phyloP scores from a whole-genome alignment of 2,888 invertebrate genomes.

The Pandemis corylana region DNA sequence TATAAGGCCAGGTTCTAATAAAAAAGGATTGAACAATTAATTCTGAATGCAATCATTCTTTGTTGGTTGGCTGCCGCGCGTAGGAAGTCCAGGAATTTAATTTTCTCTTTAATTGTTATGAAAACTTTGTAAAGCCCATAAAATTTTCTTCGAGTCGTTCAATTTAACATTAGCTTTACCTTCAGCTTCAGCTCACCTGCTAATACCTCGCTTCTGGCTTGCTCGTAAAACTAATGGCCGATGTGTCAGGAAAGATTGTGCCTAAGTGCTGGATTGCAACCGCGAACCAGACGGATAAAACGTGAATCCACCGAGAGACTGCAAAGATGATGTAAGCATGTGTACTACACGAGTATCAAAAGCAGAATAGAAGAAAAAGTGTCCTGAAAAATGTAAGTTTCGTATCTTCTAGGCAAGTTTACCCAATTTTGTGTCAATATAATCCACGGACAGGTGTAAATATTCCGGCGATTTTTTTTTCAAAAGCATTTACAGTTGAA shows the following conservation, averaged over 20 bases:
- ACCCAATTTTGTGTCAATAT: too few species aligned
- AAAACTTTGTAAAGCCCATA: not conserved
- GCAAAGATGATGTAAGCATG: too few species aligned
- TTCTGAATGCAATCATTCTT: not conserved
- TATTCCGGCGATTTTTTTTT: not conserved
- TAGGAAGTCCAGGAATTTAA: not conserved
- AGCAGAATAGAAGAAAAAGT: too few species aligned
- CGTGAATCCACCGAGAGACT: too few species aligned
- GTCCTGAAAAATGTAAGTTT: too few species aligned
- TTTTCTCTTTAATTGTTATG: not conserved
- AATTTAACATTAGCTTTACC: not conserved
- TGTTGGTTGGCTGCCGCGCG: not conserved
- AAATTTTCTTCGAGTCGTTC: not conserved
- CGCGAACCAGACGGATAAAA: not conserved
- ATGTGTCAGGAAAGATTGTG: not conserved
- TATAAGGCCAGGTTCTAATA: too few species aligned
- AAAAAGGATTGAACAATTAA: not conserved
- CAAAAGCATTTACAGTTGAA: not conserved
- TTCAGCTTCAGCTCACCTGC: not conserved
- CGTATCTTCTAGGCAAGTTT: too few species aligned
- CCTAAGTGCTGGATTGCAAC: not conserved
- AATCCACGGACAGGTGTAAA: too few species aligned
- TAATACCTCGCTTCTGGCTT: not conserved
- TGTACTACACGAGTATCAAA: too few species aligned
- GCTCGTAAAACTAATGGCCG: conserved; percentile 1